phyloP scores from a whole-genome alignment of 2,888 invertebrate genomes.

The Synanthedon myopaeformis region DNA sequence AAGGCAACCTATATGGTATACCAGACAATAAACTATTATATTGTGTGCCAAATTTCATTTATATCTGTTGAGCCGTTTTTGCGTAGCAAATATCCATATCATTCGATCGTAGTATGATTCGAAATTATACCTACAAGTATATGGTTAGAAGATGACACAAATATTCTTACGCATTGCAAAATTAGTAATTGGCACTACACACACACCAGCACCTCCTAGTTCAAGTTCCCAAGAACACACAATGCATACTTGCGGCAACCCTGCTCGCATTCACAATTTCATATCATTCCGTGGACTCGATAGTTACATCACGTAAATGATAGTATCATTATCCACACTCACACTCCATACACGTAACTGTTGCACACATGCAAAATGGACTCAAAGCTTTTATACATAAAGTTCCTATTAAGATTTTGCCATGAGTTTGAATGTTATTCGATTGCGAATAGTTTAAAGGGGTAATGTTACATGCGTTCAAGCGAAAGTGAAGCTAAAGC shows the following conservation, averaged over 20 bases:
- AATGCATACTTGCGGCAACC: constrained; percentile 17
- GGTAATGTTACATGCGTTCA: constrained; percentile 26
- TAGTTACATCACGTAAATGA: constrained; percentile 63
- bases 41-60: too few species aligned
- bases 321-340: constrained; percentile 18
- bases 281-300: constrained; percentile 42
- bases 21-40: too few species aligned
- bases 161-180: constrained; percentile 4
- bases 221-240: constrained; percentile 33
- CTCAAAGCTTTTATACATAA: too few species aligned
- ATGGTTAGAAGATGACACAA: too few species aligned
- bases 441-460: constrained; percentile 31
- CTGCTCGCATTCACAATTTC: constrained; percentile 30
- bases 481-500: constrained; percentile 51
- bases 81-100: too few species aligned
- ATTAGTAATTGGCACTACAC: constrained; percentile 24
- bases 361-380: too few species aligned
- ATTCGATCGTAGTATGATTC: too few species aligned
- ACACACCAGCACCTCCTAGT: constrained; percentile 15
- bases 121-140: too few species aligned
- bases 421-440: constrained; percentile 21
- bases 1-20: too few species aligned
- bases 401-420: too few species aligned
- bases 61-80: too few species aligned
- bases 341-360: background rate